phyloP scores from a whole-genome alignment of 2,113 vertebrate species.

The Tachysurus fulvidraco region DNA sequence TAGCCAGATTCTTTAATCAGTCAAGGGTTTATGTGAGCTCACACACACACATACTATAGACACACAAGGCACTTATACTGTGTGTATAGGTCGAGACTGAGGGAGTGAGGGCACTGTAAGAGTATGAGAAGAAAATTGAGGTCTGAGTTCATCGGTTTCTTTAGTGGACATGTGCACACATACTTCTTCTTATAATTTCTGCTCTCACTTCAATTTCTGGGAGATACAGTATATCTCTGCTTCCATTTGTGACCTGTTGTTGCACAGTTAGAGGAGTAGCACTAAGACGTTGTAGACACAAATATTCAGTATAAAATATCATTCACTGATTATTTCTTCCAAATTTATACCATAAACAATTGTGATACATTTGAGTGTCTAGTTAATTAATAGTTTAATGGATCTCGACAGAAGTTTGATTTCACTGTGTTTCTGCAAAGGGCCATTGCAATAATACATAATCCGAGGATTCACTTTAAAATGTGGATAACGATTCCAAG shows the following conservation, averaged over 20 bases:
- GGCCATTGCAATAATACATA: neutral
- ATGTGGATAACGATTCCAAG: conserved; percentile 36
- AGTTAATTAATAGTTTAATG: neutral
- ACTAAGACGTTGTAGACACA: neutral
- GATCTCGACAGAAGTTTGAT: neutral
- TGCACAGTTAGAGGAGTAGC: neutral
- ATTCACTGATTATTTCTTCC: neutral
- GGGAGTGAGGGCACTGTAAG: neutral
- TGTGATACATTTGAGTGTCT: neutral
- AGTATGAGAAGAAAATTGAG: conserved; percentile 9
- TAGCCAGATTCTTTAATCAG: conserved; percentile 47
- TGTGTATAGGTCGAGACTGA: conserved; percentile 10
- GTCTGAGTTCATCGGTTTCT: neutral
- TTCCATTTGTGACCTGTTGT: neutral
- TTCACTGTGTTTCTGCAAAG: neutral
- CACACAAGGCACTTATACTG: conserved; percentile 33
- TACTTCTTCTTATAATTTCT: neutral
- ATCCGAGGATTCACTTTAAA: conserved; percentile 15
- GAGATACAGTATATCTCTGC: neutral
- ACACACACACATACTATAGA: conserved; percentile 21
- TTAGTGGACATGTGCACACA: neutral
- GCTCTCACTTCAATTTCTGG: neutral
- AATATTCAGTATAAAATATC: neutral
- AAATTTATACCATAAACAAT: neutral
- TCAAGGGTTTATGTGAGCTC: conserved; percentile 27